phyloP scores from a whole-genome alignment of 1,140 invertebrate species.

The Ostrea denselamellosa region DNA sequence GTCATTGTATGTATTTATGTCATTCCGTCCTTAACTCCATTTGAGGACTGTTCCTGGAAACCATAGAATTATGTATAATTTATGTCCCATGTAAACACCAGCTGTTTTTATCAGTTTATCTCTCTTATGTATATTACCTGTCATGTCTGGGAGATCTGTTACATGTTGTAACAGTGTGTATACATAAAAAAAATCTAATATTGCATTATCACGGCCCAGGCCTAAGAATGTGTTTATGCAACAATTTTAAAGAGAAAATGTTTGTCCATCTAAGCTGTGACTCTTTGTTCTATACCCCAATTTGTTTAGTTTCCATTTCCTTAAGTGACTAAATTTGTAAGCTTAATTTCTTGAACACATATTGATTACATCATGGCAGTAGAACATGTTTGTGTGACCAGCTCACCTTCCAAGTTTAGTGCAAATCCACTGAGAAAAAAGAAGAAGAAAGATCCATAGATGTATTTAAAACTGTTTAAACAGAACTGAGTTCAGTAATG shows the following conservation, averaged over 20 bases:
- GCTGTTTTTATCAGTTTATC: not conserved
- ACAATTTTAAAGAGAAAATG: not conserved
- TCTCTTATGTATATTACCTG: not conserved
- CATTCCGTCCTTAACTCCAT: not conserved
- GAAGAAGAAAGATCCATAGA: not conserved
- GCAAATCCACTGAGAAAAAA: not conserved
- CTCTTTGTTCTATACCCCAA: not conserved
- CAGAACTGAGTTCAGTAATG: not conserved
- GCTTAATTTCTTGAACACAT: not conserved
- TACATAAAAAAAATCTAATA: not conserved
- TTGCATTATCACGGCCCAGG: not conserved
- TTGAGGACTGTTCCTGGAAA: not conserved
- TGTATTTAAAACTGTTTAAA: constrained; percentile 7
- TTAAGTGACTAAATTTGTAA: not conserved
- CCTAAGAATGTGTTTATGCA: not conserved
- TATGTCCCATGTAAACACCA: not conserved
- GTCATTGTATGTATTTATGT: not conserved
- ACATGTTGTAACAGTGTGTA: not conserved
- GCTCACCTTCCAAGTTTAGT: not conserved
- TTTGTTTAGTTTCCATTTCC: constrained; percentile 23
- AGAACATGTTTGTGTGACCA: not conserved
- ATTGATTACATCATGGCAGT: not conserved
- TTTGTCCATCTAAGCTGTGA: not conserved
- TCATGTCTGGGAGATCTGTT: not conserved
- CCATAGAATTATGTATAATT: not conserved